These are phyloP conservation scores for Leptinotarsa rubiginosa DNA, from an alignment of 2,888 invertebrate species.

Conservation along the genomic window DNA sequence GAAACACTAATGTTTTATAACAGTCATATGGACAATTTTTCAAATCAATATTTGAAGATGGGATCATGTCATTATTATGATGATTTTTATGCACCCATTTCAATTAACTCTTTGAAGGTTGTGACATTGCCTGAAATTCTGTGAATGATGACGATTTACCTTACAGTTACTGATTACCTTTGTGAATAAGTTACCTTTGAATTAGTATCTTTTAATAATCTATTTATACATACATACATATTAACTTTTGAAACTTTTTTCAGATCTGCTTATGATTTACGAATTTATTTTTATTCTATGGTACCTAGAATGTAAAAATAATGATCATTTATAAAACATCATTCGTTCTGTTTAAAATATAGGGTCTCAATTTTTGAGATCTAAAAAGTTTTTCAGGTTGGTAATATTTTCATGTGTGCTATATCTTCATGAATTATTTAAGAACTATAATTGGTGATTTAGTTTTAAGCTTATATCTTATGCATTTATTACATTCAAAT, in stretches of 20 bases:
- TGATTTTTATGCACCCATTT: not conserved
- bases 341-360: not conserved
- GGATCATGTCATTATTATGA: not conserved
- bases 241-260: not conserved
- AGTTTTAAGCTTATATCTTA: not conserved
- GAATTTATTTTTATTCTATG: no score
- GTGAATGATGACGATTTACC: conserved; percentile 13
- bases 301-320: no score
- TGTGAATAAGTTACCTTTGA: not conserved
- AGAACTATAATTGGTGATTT: not conserved
- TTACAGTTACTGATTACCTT: not conserved
- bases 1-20: no score
- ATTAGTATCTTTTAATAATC: not conserved
- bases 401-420: not conserved
- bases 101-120: conserved; percentile 19
- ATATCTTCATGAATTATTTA: not conserved
- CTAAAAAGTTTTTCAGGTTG: not conserved
- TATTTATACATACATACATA: not conserved
- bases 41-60: no score
- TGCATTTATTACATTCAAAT: no score
- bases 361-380: not conserved
- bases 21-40: no score
- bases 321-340: no score
- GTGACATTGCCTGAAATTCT: conserved; percentile 32
- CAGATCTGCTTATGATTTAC: not conserved